Evolutionary conservation across 2,113 vertebrate genomes (phyloP), one percentile per base, ranked within the genome.

Genomic region (Rynchops niger): DNA sequence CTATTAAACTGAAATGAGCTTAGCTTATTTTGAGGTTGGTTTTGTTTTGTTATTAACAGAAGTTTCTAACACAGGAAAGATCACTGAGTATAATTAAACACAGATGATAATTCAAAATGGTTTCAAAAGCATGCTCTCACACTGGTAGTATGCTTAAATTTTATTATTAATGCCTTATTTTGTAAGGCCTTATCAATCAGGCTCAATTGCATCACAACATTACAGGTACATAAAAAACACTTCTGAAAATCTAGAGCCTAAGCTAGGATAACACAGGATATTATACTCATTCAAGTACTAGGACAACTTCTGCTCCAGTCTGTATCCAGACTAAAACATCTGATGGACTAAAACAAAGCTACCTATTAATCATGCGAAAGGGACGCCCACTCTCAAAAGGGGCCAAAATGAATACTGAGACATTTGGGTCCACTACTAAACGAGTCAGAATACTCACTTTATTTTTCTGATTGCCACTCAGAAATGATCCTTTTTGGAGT

Each of bases 381-480:
- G 20, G 7, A 70, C n/a, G 55, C 3, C 19, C 11, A 16, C 36
- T 81, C 43, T 66, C 50, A 79, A 85, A 4, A 93, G n/a, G 34
- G 17, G 12, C 18, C 40, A 88, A 81, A 94, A 61, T 32, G n/a
- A 86, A 52, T 34, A 70, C 9, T 69, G 38, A 93, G 26, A 66
- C 38, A 42, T 56, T 76, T 55, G 17, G 7, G 22, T 82, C 36
- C 6, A 23, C 38, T 58, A 86, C 34, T 45, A 69, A 93, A 72
- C 43, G 3, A 86, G 70, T 69, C 43, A 4, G 1, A 90, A 88
- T 47, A 96, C 97, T 97, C 94, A 97, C 97, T 97, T 97, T 97
- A 43, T 96, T 94, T 93, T 98, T 99, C 82, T 98, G 98, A 96
- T 91, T 96, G 72, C 95, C 95, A 90, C 91, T 95, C 78, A 93